Base-by-base conservation (phyloP, 2,113 vertebrate genomes). In the Pseudonaja textilis region DNA sequence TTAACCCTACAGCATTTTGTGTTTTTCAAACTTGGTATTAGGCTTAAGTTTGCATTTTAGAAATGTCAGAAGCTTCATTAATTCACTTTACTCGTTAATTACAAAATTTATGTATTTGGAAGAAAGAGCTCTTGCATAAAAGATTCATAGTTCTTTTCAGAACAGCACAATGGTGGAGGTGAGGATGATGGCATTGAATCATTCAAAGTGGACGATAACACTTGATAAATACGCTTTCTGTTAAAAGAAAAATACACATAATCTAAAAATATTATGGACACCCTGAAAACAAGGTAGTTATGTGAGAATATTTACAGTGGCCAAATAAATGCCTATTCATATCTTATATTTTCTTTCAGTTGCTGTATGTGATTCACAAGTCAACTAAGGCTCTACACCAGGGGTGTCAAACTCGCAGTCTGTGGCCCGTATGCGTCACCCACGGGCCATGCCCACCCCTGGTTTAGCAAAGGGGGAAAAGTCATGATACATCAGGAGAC, bases 41-140 rank as follows among this genome's bases (percentile, higher is more conserved):
- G 0, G 59, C 81, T 25, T 0, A 0, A 54, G 0, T 90, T 91
- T 61, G 5, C 25, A 14, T 89, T 93, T 3, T 45, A 91, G 90
- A 88, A 61, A 74, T 90, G 93, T 91, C 50, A 91, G 29, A 94
- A 92, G 57, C 93, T 59, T 95, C 91, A 90, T 88, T 85, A 93
- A 96, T 96, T 94, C 95, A 50, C 56, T 74, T 74, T 74, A 74
- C 64, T 74, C 64, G 34, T 74, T 74, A 34, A 74, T 74, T 34
- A 74, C 64, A 74, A 34, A 59, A 34, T 74, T 74, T 74, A 74
- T 74, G 29, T 89, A 5, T 85, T 12, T 87, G 45, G 54, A 5
- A 90, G 93, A 74, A 0, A 86, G 91, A 34, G 29, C 93, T 90
- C 85, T 11, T 34, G 91, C 54, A 85, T 88, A 91, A 69, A 93